Percentiles rank a stretch among this genome's conserved stretches.
phyloP scores from a whole-genome alignment of 2,113 vertebrate species.

The Plectropomus leopardus region DNA sequence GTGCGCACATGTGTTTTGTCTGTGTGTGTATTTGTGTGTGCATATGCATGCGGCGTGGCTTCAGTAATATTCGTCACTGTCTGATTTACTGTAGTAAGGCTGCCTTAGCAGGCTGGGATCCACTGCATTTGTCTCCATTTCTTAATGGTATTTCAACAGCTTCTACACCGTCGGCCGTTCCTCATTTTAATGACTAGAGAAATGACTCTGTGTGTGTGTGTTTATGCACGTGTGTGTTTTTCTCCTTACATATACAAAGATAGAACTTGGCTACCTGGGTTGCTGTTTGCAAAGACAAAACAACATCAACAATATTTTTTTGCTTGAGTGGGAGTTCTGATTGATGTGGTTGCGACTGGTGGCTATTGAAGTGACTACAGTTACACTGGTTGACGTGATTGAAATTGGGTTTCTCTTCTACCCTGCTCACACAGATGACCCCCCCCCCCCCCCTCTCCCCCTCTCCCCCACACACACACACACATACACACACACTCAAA shows the following conservation, averaged over 20 bases:
- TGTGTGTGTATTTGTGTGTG: slow-evolving; percentile 53
- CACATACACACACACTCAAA: slow-evolving; percentile 52
- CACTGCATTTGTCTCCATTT: slow-evolving; percentile 88
- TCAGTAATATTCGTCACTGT: slow-evolving; percentile 83
- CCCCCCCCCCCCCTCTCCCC: slow-evolving; percentile 10
- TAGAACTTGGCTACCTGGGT: slow-evolving; percentile 46
- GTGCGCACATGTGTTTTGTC: slow-evolving; percentile 32
- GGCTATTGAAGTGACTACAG: slow-evolving; percentile 70
- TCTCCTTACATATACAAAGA: slow-evolving; percentile 28
- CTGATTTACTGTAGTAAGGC: slow-evolving; percentile 84
- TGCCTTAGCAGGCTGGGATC: slow-evolving; percentile 73
- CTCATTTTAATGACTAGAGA: slow-evolving; percentile 87
- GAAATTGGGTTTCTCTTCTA: slow-evolving; percentile 70
- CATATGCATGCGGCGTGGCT: slow-evolving; percentile 49
- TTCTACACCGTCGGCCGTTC: slow-evolving; percentile 81
- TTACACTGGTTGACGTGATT: slow-evolving; percentile 70
- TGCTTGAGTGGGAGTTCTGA: slow-evolving; percentile 64
- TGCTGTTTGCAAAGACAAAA: slow-evolving; percentile 61
- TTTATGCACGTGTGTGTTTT: slow-evolving; percentile 25
- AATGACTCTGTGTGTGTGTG: slow-evolving; percentile 64
- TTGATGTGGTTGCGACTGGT: slow-evolving; percentile 67
- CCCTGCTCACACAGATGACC: slow-evolving; percentile 42
- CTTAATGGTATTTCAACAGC: slow-evolving; percentile 88
- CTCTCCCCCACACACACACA: slow-evolving; percentile 10
- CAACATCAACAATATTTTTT: slow-evolving; percentile 62